Percentiles rank a stretch among this genome's conserved stretches.
These are phyloP conservation scores for Agrochola macilenta DNA, from an alignment of 2,888 invertebrate species.

Conservation along the genomic window DNA sequence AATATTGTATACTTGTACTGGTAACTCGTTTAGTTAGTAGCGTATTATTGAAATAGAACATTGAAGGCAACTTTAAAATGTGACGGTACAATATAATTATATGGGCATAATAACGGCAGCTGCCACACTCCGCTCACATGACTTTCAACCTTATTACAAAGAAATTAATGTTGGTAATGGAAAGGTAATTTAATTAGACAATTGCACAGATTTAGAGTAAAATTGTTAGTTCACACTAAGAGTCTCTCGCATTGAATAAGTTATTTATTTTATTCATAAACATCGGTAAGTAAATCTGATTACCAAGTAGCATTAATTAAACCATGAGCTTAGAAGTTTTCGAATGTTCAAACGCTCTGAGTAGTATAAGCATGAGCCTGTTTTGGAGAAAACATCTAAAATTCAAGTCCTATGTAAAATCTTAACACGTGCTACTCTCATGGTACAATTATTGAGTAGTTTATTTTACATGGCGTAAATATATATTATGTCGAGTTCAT, in stretches of 20 bases:
- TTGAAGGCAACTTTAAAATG: background rate
- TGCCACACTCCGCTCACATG: slow-evolving; percentile 29
- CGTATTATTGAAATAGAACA: background rate
- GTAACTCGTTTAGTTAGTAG: background rate
- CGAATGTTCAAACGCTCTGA: background rate
- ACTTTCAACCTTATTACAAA: slow-evolving; percentile 34
- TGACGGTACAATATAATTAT: background rate
- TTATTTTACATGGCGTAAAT: background rate
- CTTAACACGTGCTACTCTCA: background rate
- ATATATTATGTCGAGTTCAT: slow-evolving; percentile 1
- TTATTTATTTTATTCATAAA: slow-evolving; percentile 49
- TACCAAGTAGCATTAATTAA: slow-evolving; percentile 20
- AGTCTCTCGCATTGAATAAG: slow-evolving; percentile 42
- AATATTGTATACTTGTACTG: background rate
- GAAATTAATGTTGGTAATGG: slow-evolving; percentile 31
- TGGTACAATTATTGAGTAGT: slow-evolving; percentile 8
- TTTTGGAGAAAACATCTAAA: background rate
- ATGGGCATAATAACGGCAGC: background rate
- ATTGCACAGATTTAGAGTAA: slow-evolving; percentile 44
- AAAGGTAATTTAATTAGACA: slow-evolving; percentile 45
- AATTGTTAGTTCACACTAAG: slow-evolving; percentile 30
- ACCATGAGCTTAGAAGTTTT: background rate
- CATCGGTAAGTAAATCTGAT: slow-evolving; percentile 9
- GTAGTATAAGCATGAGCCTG: background rate
- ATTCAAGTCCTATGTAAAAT: background rate